phyloP scores from a whole-genome alignment of 2,113 vertebrate species.

The Nothoprocta perdicaria region DNA sequence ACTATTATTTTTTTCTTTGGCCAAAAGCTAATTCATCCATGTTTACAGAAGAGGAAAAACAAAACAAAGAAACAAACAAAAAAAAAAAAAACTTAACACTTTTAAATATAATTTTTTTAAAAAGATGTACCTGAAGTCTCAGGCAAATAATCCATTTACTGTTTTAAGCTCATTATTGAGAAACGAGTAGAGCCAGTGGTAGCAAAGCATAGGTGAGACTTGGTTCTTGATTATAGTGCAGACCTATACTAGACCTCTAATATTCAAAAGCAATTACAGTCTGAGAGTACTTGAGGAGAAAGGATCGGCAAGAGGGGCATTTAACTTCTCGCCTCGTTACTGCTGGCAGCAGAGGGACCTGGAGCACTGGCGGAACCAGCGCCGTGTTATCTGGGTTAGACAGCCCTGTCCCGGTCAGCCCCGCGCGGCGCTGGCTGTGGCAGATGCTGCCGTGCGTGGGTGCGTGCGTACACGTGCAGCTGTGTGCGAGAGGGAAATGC shows the following conservation, averaged over 20 bases:
- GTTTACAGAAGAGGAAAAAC: not conserved
- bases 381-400: rapidly evolving
- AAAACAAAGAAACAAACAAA: not conserved
- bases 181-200: not conserved
- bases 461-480: not conserved
- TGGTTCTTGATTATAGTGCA: not conserved
- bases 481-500: not conserved
- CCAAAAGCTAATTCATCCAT: not conserved
- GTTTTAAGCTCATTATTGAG: not conserved
- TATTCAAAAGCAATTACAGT: not conserved
- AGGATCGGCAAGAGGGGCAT: not conserved
- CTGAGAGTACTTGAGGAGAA: not conserved
- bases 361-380: not conserved
- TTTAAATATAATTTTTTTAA: not conserved
- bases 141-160: not conserved
- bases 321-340: not conserved
- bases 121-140: slow-evolving; percentile 7
- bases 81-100: rapidly evolving
- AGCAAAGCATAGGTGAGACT: not conserved
- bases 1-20: not conserved
- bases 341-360: not conserved
- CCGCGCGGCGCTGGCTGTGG: not conserved
- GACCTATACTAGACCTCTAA: not conserved
- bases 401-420: not conserved
- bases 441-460: not conserved